A percentile compares a stretch with the other conserved stretches of the same genome.
phyloP scores from a whole-genome alignment of 1,140 invertebrate species.

The Hyles euphorbiae region DNA sequence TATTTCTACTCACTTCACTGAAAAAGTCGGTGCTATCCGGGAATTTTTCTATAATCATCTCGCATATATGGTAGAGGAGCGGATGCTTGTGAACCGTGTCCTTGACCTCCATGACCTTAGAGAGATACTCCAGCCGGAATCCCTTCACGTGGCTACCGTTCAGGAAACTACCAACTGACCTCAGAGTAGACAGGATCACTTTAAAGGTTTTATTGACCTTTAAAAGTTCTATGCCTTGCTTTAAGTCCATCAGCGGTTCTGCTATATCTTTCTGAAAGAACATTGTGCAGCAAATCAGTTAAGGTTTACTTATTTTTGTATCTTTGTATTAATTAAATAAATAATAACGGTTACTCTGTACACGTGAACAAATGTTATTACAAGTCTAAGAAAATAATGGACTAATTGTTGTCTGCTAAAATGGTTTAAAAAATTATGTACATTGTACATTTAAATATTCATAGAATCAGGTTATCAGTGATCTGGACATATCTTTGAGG shows the following conservation, averaged over 20 bases:
- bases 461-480: too few species aligned
- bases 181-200: constrained; percentile 92
- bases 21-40: constrained; percentile 97
- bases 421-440: too few species aligned
- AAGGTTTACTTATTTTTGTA: too few species aligned
- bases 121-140: constrained; percentile 98
- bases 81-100: constrained; percentile 99
- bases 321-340: too few species aligned
- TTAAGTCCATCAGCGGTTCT: constrained; percentile 98
- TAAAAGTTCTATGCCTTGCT: constrained; percentile 95
- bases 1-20: constrained; percentile 85
- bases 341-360: too few species aligned
- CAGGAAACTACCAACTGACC: constrained; percentile 97
- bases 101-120: constrained; percentile 99
- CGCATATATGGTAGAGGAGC: constrained; percentile 96
- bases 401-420: too few species aligned
- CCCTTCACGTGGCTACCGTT: constrained; percentile 97
- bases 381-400: too few species aligned
- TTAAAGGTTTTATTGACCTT: constrained; percentile 96
- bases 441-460: too few species aligned
- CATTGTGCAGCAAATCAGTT: background rate
- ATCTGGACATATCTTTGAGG: too few species aligned
- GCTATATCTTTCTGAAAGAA: constrained; percentile 91
- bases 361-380: too few species aligned
- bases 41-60: constrained; percentile 97